Conservation (phyloP, 2,113 vertebrate genomes). For the Chaetodon auriga region DNA sequence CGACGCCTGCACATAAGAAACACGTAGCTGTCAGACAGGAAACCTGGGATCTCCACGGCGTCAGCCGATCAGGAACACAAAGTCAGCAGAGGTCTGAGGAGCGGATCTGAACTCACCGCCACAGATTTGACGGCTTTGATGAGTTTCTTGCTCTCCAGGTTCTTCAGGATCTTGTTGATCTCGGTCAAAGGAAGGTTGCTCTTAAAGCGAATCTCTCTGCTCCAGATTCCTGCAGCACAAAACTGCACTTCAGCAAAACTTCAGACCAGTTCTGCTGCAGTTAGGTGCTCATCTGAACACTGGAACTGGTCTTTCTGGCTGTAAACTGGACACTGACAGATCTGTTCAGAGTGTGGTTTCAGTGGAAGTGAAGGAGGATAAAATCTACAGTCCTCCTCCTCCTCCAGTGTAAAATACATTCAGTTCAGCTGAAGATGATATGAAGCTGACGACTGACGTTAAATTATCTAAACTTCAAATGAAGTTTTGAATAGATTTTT, state of each 20-base stretch:
- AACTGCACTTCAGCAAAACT: background rate
- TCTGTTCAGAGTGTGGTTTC: too few relatives aligned
- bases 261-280: too few relatives aligned
- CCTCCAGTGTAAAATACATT: too few relatives aligned
- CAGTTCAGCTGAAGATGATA: too few relatives aligned
- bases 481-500: too few relatives aligned
- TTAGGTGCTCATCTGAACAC: too few relatives aligned
- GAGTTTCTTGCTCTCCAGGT: slow-evolving; percentile 98
- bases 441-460: too few relatives aligned
- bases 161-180: slow-evolving; percentile 99
- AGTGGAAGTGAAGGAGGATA: too few relatives aligned
- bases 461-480: too few relatives aligned
- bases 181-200: slow-evolving; percentile 98
- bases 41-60: background rate
- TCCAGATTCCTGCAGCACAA: slow-evolving; percentile 92
- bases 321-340: too few relatives aligned
- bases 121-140: slow-evolving; percentile 99
- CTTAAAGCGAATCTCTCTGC: slow-evolving; percentile 97
- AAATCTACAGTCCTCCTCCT: too few relatives aligned
- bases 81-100: background rate
- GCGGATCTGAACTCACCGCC: slow-evolving; percentile 88
- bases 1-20: slow-evolving; percentile 88
- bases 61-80: background rate
- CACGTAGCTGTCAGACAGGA: background rate
- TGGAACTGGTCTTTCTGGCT: too few relatives aligned